Evolutionary conservation across 1,140 invertebrate genomes (phyloP).

Genomic region (Macrotrachela quadricornifera): DNA sequence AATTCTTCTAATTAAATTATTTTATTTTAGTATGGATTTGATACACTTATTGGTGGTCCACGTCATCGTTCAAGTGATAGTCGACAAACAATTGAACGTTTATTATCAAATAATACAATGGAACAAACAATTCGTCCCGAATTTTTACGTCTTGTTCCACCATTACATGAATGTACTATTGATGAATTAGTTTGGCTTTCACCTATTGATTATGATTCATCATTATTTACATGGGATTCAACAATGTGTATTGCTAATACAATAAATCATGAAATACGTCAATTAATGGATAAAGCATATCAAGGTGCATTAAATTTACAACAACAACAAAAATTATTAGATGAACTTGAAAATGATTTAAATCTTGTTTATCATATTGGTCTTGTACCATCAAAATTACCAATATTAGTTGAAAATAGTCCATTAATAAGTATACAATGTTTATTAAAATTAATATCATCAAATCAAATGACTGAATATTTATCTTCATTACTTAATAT

Average conservation of each 20-base stretch:
- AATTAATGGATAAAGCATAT: conserved; percentile 63
- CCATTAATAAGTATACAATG: conserved; percentile 84
- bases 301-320: conserved; percentile 53
- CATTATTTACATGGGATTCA: conserved; percentile 44
- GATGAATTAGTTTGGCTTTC: conserved; percentile 33
- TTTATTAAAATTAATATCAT: conserved; percentile 69
- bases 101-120: too few relatives aligned
- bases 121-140: conserved; percentile 33
- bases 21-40: too few relatives aligned
- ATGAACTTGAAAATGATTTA: conserved; percentile 56
- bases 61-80: too few relatives aligned
- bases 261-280: conserved; percentile 42
- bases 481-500: neutral
- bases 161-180: conserved; percentile 49
- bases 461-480: conserved; percentile 73
- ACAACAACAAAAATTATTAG: conserved; percentile 61
- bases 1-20: too few relatives aligned
- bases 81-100: too few relatives aligned
- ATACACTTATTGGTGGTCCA: too few relatives aligned
- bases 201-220: neutral
- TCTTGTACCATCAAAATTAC: conserved; percentile 57
- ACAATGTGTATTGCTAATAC: conserved; percentile 47
- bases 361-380: conserved; percentile 72
- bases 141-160: conserved; percentile 53
- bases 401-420: conserved; percentile 85